These are phyloP conservation scores for Silurus lanzhouensis DNA, from an alignment of 2,797 vertebrate species.

Conservation along the genomic window DNA sequence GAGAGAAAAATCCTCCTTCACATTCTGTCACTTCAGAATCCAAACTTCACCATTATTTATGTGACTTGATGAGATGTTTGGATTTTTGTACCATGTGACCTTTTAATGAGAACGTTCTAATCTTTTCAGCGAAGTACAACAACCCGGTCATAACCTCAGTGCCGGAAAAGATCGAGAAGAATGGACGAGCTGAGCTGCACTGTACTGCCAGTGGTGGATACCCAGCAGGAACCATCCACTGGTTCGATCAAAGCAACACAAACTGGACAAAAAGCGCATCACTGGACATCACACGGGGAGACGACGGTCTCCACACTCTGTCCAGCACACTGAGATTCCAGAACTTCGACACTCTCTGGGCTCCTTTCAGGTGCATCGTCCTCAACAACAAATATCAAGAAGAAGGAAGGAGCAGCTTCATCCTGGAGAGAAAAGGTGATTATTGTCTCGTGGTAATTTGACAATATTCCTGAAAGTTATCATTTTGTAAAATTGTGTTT, in stretches of 20 bases:
- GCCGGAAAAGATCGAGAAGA: neutral
- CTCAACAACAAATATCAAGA: conserved; percentile 40
- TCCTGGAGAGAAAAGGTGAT: neutral
- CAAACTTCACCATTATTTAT: neutral
- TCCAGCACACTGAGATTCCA: conserved; percentile 59
- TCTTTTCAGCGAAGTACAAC: neutral
- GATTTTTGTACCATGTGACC: neutral
- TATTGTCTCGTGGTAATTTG: too few relatives aligned
- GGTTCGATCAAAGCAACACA: conserved; percentile 34
- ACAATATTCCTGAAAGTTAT: too few relatives aligned
- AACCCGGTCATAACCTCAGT: neutral
- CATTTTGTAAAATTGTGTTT: too few relatives aligned
- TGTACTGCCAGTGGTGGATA: conserved; percentile 64
- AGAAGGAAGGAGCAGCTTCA: conserved; percentile 6
- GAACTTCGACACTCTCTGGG: fast-evolving
- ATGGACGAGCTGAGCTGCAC: neutral
- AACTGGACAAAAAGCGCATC: neutral
- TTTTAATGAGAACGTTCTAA: neutral
- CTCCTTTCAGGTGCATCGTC: conserved; percentile 60
- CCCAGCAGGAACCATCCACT: conserved; percentile 62
- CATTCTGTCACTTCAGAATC: neutral
- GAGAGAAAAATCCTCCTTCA: neutral
- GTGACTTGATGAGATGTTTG: neutral
- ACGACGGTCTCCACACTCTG: conserved; percentile 55
- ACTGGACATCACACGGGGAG: fast-evolving